A percentile compares a stretch with the other conserved stretches of the same genome.
Evolutionary conservation across 2,888 invertebrate species (phyloP).

Genomic region (Drosophila lacicola): DNA sequence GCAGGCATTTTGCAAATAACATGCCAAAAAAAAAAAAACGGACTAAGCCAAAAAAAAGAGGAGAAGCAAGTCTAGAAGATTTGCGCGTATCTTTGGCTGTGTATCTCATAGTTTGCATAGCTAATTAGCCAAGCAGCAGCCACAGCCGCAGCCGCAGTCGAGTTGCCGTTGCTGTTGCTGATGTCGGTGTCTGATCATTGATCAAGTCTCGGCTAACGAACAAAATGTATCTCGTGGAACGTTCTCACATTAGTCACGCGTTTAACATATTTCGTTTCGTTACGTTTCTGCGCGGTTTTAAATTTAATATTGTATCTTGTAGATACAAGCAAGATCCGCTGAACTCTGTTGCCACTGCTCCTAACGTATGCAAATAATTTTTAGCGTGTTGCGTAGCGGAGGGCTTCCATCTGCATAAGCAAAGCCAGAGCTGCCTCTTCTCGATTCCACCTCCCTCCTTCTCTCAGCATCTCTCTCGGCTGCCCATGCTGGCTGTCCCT

Average conservation of each 20-base stretch:
- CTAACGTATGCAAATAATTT: constrained; percentile 74
- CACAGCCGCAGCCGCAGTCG: constrained; percentile 10
- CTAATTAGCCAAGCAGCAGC: constrained; percentile 68
- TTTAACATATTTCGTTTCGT: constrained; percentile 80
- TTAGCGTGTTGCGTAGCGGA: constrained; percentile 75
- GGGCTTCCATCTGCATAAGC: constrained; percentile 72
- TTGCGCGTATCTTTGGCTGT: constrained; percentile 67
- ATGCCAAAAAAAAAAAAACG: constrained; percentile 31
- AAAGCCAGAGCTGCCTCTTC: constrained; percentile 40
- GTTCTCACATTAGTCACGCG: constrained; percentile 82
- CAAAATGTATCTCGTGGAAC: constrained; percentile 71
- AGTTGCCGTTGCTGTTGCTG: constrained; percentile 20
- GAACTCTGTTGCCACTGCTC: constrained; percentile 10
- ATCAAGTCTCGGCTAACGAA: constrained; percentile 70
- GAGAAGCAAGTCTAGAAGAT: constrained; percentile 49
- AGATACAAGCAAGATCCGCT: constrained; percentile 36
- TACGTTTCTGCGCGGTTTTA: constrained; percentile 65
- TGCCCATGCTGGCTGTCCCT: constrained; percentile 16
- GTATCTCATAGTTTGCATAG: constrained; percentile 81
- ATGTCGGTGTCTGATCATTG: constrained; percentile 64
- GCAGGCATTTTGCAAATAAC: constrained; percentile 60
- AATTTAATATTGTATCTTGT: constrained; percentile 76
- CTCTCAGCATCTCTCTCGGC: neutral
- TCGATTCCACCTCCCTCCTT: neutral
- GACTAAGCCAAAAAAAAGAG: neutral